Percentiles rank a stretch among this genome's conserved stretches.
These are phyloP conservation scores for Paralichthys olivaceus DNA, from an alignment of 2,113 vertebrate genomes.

Conservation along the genomic window DNA sequence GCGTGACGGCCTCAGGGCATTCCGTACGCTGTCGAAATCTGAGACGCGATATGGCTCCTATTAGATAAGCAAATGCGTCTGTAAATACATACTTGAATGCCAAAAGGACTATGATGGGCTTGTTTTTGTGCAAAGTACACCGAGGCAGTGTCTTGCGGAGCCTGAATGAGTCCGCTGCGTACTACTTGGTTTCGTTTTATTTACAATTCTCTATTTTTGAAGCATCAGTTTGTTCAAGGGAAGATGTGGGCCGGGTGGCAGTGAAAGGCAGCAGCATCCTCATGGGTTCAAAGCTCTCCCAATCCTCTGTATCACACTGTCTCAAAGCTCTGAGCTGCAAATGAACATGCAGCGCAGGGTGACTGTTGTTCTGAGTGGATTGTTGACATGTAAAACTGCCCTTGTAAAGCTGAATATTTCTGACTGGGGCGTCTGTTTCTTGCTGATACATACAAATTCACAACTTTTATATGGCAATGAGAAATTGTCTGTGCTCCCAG, in stretches of 20 bases:
- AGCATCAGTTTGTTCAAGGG: constrained; percentile 35
- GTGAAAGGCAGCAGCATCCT: constrained; percentile 49
- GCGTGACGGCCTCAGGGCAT: constrained; percentile 51
- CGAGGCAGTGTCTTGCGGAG: constrained; percentile 25
- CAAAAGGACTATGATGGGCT: constrained; percentile 36
- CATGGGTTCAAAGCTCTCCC: constrained; percentile 56
- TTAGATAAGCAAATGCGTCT: constrained; percentile 75
- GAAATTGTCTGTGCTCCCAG: constrained; percentile 62
- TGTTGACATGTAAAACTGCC: constrained; percentile 50
- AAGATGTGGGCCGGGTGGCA: constrained; percentile 39
- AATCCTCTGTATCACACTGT: constrained; percentile 48
- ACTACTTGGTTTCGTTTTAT: constrained; percentile 49
- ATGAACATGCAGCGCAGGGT: constrained; percentile 45
- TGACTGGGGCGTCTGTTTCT: constrained; percentile 70
- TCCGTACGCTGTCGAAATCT: constrained; percentile 64
- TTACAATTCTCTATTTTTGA: constrained; percentile 54
- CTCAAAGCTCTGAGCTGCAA: constrained; percentile 56
- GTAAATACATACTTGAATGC: constrained; percentile 61
- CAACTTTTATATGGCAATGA: constrained; percentile 40
- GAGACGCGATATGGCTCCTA: constrained; percentile 64
- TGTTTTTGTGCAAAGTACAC: constrained; percentile 38
- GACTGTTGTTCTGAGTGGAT: constrained; percentile 56
- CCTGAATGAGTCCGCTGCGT: constrained; percentile 30
- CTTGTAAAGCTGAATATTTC: constrained; percentile 50
- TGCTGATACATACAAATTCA: constrained; percentile 67